These are phyloP conservation scores for Anolis sagrei DNA, from an alignment of 2,113 vertebrate genomes.

Conservation along the genomic window DNA sequence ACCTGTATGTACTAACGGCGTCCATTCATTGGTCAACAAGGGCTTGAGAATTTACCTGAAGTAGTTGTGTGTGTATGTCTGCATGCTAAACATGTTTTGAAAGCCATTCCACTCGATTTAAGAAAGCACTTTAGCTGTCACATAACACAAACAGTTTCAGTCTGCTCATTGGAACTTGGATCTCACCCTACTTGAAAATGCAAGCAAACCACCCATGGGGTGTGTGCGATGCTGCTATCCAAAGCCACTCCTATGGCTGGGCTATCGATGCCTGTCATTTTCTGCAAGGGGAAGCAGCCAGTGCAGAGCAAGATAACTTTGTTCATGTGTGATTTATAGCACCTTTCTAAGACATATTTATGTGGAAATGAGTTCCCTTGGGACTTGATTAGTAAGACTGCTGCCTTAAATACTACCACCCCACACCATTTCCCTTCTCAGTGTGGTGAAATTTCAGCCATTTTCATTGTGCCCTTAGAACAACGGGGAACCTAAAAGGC, in stretches of 20 bases:
- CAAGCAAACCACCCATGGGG: not conserved
- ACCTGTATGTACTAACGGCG: too few relatives aligned
- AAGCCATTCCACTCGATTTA: not conserved
- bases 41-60: not conserved
- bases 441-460: not conserved
- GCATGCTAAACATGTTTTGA: not conserved
- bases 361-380: not conserved
- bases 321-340: not conserved
- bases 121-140: constrained; percentile 34
- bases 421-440: too few relatives aligned
- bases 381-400: not conserved
- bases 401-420: not conserved
- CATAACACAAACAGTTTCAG: not conserved
- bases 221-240: not conserved
- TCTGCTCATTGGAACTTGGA: not conserved
- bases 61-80: too few relatives aligned
- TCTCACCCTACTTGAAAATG: constrained; percentile 9
- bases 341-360: not conserved
- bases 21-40: not conserved
- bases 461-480: not conserved
- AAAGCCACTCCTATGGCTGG: not conserved
- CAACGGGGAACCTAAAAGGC: not conserved
- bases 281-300: not conserved
- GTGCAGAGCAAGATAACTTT: not conserved
- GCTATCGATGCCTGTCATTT: not conserved